Conservation (phyloP, 2,797 vertebrate genomes). For the Malurus splendens region DNA sequence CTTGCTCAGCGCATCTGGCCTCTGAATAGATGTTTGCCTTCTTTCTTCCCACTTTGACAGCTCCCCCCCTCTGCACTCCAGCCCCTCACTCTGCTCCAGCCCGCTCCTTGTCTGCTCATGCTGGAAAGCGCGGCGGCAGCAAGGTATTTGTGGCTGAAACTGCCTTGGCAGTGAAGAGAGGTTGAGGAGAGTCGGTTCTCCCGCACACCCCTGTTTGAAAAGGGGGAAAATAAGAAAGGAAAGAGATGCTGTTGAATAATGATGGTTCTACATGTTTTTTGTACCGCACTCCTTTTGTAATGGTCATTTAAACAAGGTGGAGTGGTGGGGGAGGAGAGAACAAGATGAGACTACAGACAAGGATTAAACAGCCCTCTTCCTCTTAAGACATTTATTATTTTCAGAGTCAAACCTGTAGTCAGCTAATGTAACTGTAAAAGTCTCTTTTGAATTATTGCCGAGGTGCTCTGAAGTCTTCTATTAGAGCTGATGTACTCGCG, state of each 20-base stretch:
- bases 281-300: neutral
- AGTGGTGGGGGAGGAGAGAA: neutral
- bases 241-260: constrained; percentile 21
- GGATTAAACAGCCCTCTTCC: constrained; percentile 53
- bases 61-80: neutral
- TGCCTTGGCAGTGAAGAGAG: constrained; percentile 2
- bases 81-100: constrained; percentile 3
- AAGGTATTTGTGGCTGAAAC: constrained; percentile 5
- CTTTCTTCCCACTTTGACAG: constrained; percentile 66
- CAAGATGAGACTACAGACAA: constrained; percentile 37
- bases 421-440: constrained; percentile 52
- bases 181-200: neutral
- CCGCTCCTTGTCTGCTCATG: constrained; percentile 23
- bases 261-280: neutral
- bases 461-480: neutral
- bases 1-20: constrained; percentile 64
- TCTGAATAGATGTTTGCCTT: constrained; percentile 66
- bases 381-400: constrained; percentile 59
- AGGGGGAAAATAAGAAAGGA: neutral
- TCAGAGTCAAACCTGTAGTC: constrained; percentile 46
- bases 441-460: constrained; percentile 42
- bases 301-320: constrained; percentile 45
- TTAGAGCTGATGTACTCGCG: neutral
- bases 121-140: neutral
- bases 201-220: neutral